Conservation (phyloP, 2,113 vertebrate genomes). For the Rhabdornis inornatus region DNA sequence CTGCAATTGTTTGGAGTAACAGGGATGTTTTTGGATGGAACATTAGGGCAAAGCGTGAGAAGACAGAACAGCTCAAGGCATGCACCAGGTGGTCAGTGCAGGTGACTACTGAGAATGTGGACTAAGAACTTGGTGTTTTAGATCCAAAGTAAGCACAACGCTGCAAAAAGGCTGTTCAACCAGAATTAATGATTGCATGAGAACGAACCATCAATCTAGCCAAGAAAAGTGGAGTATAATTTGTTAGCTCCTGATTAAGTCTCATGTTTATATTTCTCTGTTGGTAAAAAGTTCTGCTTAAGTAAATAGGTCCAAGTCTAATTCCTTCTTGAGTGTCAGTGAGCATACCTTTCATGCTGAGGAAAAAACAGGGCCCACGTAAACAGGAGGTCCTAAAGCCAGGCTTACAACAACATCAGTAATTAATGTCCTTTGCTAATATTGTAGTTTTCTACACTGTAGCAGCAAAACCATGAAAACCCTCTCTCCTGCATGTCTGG, state of each 20-base stretch:
- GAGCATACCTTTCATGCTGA: not conserved
- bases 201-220: not conserved
- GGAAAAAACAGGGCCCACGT: not conserved
- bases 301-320: not conserved
- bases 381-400: not conserved
- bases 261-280: not conserved
- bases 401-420: not conserved
- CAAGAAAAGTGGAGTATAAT: not conserved
- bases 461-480: not conserved
- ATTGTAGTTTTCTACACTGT: not conserved
- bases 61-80: not conserved
- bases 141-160: not conserved
- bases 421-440: not conserved
- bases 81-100: not conserved
- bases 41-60: not conserved
- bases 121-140: not conserved
- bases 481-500: not conserved
- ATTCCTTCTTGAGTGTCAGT: not conserved
- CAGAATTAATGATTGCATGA: not conserved
- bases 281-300: not conserved
- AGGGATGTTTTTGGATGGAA: not conserved
- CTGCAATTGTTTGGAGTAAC: not conserved
- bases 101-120: not conserved
- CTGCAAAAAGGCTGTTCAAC: not conserved
- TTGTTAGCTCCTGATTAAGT: not conserved